Evolutionary conservation across 2,113 vertebrate genomes (phyloP).

Genomic region (Pavo muticus): DNA sequence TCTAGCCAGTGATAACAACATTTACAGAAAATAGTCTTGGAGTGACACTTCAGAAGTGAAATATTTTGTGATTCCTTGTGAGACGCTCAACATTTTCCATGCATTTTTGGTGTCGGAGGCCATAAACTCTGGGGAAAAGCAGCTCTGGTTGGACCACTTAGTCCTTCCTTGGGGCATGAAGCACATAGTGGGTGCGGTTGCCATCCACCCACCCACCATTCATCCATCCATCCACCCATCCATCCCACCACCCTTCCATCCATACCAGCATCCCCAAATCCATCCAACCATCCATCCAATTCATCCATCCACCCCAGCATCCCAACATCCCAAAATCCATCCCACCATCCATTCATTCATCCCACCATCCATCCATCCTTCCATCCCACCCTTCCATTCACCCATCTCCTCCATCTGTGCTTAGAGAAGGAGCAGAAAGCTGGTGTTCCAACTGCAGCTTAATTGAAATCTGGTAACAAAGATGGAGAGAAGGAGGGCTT

Average conservation of each 20-base stretch:
- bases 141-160: background rate
- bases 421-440: background rate
- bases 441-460: background rate
- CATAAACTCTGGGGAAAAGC: background rate
- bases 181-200: background rate
- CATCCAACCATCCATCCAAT: background rate
- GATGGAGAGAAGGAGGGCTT: background rate
- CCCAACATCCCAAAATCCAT: no score
- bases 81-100: background rate
- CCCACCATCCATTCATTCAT: background rate
- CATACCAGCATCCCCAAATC: no score
- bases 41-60: background rate
- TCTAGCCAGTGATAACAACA: background rate
- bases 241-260: no score
- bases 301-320: no score
- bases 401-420: background rate
- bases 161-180: background rate
- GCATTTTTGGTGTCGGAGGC: background rate
- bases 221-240: no score
- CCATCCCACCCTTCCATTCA: background rate
- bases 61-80: background rate
- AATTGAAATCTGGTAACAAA: conserved; percentile 1
- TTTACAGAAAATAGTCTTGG: background rate
- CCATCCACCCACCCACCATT: background rate
- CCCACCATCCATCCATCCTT: no score